Conservation (phyloP, 2,888 invertebrate species). For the Calephelis perditalis region DNA sequence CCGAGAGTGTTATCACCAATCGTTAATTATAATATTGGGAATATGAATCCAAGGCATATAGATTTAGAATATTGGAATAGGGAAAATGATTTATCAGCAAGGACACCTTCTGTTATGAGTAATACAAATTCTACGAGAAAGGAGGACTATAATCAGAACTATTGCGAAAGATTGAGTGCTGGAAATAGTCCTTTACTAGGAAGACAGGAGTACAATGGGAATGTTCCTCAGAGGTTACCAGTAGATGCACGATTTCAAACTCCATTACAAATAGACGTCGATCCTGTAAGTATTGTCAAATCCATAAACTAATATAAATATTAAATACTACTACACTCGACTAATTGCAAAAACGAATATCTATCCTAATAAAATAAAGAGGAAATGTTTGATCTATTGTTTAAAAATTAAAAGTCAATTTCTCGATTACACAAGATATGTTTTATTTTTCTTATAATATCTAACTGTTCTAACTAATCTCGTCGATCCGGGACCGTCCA, state of each 20-base stretch:
- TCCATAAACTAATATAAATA: too few relatives aligned
- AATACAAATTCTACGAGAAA: conserved; percentile 53
- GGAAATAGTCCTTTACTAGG: conserved; percentile 57
- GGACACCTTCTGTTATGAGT: conserved; percentile 51
- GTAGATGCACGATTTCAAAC: conserved; percentile 60
- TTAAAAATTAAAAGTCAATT: too few relatives aligned
- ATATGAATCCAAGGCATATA: conserved; percentile 71
- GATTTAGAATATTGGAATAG: conserved; percentile 67
- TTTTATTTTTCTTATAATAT: too few relatives aligned
- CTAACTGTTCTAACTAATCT: too few relatives aligned
- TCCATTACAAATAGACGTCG: conserved; percentile 82
- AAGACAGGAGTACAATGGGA: conserved; percentile 59
- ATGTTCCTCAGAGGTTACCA: conserved; percentile 44
- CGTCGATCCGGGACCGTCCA: too few relatives aligned
- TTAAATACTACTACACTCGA: too few relatives aligned
- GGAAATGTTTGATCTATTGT: too few relatives aligned
- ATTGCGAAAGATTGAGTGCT: conserved; percentile 58
- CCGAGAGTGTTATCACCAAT: conserved; percentile 66
- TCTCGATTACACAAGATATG: too few relatives aligned
- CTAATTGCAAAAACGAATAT: too few relatives aligned
- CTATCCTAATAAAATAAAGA: too few relatives aligned
- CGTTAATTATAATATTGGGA: conserved; percentile 70
- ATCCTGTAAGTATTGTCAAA: conserved; percentile 78
- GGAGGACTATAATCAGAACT: conserved; percentile 66
- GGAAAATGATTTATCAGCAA: conserved; percentile 51